Evolutionary conservation across 1,140 invertebrate genomes (phyloP), one percentile per base, ranked within the genome.

Genomic region (Laodelphax striatellus): DNA sequence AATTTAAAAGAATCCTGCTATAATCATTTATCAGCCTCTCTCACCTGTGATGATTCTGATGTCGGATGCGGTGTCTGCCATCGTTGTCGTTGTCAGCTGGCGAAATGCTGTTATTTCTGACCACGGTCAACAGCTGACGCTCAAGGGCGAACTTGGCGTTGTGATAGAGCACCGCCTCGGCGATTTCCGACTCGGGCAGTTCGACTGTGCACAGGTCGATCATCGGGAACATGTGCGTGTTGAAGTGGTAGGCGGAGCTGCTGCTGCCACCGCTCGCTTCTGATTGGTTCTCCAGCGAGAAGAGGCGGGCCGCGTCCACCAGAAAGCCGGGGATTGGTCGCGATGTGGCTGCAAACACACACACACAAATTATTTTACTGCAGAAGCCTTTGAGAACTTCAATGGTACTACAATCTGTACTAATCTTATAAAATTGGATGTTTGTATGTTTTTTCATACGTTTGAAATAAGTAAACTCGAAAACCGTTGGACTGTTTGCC

Each of bases 121-220:
- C 16, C 16, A 17, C 52, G 6, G 0, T 31, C 11, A 28, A 43
- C 53, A 56, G 11, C 10, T 54, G 55, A 11, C 60, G 57, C 21
- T 62, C 58, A 1, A 63, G 16, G 5, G 55, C 13, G 38, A 46
- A 44, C 17, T 63, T 63, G 1, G 62, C 64, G 52, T 62, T 55
- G 22, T 63, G 60, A 24, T 61, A 63, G n/a, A 57, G 16, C 22
- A 62, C 22, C 0, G 62, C 60, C 11, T 58, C 59, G 2, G 59
- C 2, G 0, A 13, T 57, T 19, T 64, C 65, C 10, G 61, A 61
- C 8, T 64, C 62, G 6, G 67, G 62, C 2, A 64, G 42, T 56
- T 68, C 65, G 14, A 68, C 43, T 5, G 66, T 67, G 38, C 62
- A 64, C 28, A 68, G 50, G 52, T 68, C 67, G 14, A 68, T 57